Conservation (phyloP, 1,140 invertebrate genomes). For the Ctenoplectra terminalis region DNA sequence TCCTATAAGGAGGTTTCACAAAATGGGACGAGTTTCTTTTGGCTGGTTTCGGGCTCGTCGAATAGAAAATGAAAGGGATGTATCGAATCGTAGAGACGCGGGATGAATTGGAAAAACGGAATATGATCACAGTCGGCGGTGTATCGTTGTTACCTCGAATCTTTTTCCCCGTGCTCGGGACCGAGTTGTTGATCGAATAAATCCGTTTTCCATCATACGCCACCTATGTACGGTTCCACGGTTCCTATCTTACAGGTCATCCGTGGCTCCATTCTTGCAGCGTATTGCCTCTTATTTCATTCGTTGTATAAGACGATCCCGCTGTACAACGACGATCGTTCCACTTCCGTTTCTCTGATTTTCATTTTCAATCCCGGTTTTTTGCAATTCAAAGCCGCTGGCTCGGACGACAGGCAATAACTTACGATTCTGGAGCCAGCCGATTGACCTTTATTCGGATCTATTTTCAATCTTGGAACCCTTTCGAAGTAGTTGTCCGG, state of each 20-base stretch:
- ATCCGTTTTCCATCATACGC: constrained; percentile 40
- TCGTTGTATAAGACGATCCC: constrained; percentile 4
- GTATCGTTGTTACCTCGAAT: constrained; percentile 21
- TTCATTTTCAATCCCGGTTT: constrained; percentile 35
- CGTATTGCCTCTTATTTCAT: constrained; percentile 51
- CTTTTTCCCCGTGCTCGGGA: background rate
- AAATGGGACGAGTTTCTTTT: no score
- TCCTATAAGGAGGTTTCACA: no score
- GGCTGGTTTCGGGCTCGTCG: no score
- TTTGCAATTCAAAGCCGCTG: constrained; percentile 39
- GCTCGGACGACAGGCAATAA: constrained; percentile 36
- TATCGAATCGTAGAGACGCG: constrained; percentile 10
- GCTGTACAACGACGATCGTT: background rate
- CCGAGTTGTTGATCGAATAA: constrained; percentile 37
- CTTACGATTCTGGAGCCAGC: constrained; percentile 20
- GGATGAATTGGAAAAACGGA: background rate
- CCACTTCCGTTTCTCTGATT: constrained; percentile 27
- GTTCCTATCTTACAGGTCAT: constrained; percentile 13
- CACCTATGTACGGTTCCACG: background rate
- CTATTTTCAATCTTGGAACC: constrained; percentile 46
- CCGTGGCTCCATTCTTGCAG: constrained; percentile 25
- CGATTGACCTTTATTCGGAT: constrained; percentile 44
- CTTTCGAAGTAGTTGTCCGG: constrained; percentile 8
- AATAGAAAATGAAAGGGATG: constrained; percentile 5
- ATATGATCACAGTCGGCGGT: constrained; percentile 3